These are phyloP conservation scores for Popillia japonica DNA, from an alignment of 1,140 invertebrate genomes.

Conservation along the genomic window DNA sequence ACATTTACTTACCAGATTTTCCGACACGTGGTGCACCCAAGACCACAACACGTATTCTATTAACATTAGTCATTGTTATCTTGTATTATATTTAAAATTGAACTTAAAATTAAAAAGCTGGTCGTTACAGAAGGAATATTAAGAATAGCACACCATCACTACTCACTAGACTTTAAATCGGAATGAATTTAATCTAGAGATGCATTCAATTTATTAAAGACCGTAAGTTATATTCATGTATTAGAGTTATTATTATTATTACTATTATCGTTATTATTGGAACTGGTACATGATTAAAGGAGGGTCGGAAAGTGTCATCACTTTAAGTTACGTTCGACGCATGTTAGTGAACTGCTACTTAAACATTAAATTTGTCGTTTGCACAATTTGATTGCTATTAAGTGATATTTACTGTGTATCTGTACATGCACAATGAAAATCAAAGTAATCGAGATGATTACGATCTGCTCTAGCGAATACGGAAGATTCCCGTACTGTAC, in stretches of 20 bases:
- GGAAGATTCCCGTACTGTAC: not conserved
- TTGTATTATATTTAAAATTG: not conserved
- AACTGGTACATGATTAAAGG: not conserved
- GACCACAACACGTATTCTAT: slow-evolving; percentile 75
- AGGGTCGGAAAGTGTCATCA: slow-evolving; percentile 31
- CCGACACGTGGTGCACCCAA: slow-evolving; percentile 73
- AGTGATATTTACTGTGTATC: slow-evolving; percentile 7
- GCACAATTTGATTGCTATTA: slow-evolving; percentile 12
- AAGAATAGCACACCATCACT: slow-evolving; percentile 12
- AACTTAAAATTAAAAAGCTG: not conserved
- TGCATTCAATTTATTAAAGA: slow-evolving; percentile 33
- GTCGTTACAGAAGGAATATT: not conserved
- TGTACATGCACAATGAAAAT: not conserved
- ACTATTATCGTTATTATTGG: slow-evolving; percentile 22
- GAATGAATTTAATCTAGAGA: slow-evolving; percentile 20
- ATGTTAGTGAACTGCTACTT: slow-evolving; percentile 29
- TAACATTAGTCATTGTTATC: slow-evolving; percentile 67
- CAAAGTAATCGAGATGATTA: not conserved
- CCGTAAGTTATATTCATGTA: not conserved
- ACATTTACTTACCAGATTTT: slow-evolving; percentile 69
- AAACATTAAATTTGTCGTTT: slow-evolving; percentile 17
- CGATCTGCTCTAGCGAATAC: not conserved
- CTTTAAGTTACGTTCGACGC: slow-evolving; percentile 30
- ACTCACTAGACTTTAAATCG: slow-evolving; percentile 8
- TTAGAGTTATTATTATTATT: slow-evolving; percentile 8